Evolutionary conservation across 35 echinoderm and acorn worm genomes (phyloP).

Genomic region (Lytechinus pictus): DNA sequence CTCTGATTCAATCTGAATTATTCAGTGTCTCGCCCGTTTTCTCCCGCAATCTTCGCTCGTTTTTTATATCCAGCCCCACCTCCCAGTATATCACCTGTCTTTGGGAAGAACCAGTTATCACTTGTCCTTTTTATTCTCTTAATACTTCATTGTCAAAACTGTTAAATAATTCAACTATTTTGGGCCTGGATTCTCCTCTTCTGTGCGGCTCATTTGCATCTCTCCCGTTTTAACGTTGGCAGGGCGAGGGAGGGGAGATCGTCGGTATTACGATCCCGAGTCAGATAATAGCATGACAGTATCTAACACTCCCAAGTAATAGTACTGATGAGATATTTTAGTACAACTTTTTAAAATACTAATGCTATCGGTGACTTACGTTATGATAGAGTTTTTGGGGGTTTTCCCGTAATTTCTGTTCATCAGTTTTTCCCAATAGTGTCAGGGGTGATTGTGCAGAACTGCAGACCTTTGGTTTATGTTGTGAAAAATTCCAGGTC

Average conservation of each 20-base stretch:
- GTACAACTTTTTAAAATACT: neutral
- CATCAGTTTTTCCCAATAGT: neutral
- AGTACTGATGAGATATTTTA: neutral
- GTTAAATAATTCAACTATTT: conserved; percentile 43
- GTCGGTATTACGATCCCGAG: neutral
- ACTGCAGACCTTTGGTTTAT: no score
- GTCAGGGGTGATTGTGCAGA: no score
- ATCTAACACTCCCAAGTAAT: neutral
- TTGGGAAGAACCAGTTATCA: neutral
- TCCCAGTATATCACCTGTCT: neutral
- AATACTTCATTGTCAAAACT: conserved; percentile 47
- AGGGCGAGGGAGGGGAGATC: no score
- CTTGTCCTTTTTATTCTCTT: conserved; percentile 6
- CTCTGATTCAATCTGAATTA: conserved; percentile 16
- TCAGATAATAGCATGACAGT: neutral
- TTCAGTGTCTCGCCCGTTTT: conserved; percentile 24
- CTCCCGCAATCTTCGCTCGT: neutral
- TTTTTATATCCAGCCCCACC: neutral
- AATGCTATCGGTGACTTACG: neutral
- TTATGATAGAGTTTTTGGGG: neutral
- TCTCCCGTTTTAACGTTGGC: neutral
- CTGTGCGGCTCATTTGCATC: neutral
- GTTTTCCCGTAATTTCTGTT: neutral
- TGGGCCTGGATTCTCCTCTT: conserved; percentile 15
- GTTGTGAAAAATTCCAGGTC: no score